Conservation (phyloP, 2,113 vertebrate species). For the Gallinago undulata region DNA sequence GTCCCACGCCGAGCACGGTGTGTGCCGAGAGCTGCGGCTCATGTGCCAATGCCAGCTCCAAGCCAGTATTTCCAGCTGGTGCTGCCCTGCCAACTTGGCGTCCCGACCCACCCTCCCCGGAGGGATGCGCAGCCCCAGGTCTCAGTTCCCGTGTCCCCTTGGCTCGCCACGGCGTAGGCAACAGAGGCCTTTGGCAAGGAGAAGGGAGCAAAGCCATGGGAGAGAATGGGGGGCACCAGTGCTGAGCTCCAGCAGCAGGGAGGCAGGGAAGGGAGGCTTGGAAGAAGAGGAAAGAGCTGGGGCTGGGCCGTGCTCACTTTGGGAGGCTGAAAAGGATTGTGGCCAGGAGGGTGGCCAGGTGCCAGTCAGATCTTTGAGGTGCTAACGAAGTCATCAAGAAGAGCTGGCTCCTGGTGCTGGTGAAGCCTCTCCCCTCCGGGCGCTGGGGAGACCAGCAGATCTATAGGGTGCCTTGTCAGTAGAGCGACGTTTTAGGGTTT, state of each 20-base stretch:
- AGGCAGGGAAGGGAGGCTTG: neutral
- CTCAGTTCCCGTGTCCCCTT: neutral
- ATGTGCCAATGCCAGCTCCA: neutral
- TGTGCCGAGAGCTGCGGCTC: rapidly evolving
- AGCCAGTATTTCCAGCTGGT: neutral
- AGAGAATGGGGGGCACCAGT: neutral
- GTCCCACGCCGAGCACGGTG: rapidly evolving
- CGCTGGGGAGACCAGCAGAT: neutral
- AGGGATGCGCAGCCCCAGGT: neutral
- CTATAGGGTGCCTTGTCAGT: conserved; percentile 2
- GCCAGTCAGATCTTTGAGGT: conserved; percentile 59
- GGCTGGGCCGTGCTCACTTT: neutral
- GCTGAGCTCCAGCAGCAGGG: neutral
- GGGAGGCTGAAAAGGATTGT: conserved; percentile 47
- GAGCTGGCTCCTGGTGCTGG: neutral
- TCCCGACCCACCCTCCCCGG: rapidly evolving
- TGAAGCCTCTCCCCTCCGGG: neutral
- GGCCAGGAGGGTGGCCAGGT: neutral
- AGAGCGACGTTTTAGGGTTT: neutral
- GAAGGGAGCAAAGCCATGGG: neutral
- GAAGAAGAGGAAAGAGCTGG: neutral
- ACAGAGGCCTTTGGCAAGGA: neutral
- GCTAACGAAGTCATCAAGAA: conserved; percentile 37
- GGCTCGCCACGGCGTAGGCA: rapidly evolving
- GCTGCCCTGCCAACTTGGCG: neutral